Conservation (phyloP, 2,888 invertebrate genomes). For the Germaria angustata region DNA sequence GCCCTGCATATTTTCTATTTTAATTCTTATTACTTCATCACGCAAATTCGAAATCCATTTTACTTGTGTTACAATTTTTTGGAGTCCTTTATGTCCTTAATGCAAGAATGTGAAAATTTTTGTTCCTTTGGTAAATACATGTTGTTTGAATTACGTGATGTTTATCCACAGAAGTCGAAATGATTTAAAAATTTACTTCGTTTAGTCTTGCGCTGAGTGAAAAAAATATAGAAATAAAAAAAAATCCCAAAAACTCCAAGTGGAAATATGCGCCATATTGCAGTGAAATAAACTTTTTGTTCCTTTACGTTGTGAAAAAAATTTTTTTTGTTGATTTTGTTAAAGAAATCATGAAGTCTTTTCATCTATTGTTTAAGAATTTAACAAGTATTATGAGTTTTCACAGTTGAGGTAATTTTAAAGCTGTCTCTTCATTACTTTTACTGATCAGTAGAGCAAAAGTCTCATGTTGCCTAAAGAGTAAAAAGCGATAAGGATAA, state of each 20-base stretch:
- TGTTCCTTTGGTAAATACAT: constrained; percentile 23
- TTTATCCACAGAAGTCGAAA: constrained; percentile 55
- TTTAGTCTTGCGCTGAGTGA: neutral
- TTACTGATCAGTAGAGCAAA: neutral
- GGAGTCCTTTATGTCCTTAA: constrained; percentile 22
- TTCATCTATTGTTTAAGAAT: constrained; percentile 14
- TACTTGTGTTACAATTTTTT: constrained; percentile 10
- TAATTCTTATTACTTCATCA: constrained; percentile 33
- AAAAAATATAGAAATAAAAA: neutral
- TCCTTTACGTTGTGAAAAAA: neutral
- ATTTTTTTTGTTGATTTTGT: neutral
- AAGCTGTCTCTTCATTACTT: neutral
- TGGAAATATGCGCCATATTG: constrained; percentile 63
- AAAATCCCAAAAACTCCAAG: neutral
- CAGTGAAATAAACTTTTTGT: constrained; percentile 47
- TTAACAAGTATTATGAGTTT: constrained; percentile 1
- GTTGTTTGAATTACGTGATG: constrained; percentile 59
- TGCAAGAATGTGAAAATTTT: neutral
- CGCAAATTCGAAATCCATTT: constrained; percentile 63
- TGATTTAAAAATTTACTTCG: constrained; percentile 37
- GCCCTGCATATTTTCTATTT: neutral
- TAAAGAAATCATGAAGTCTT: neutral
- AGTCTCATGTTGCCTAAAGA: no score
- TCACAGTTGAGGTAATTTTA: neutral
- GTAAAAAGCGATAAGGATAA: no score